phyloP scores from a whole-genome alignment of 2,113 vertebrate species.

The Edolisoma coerulescens region DNA sequence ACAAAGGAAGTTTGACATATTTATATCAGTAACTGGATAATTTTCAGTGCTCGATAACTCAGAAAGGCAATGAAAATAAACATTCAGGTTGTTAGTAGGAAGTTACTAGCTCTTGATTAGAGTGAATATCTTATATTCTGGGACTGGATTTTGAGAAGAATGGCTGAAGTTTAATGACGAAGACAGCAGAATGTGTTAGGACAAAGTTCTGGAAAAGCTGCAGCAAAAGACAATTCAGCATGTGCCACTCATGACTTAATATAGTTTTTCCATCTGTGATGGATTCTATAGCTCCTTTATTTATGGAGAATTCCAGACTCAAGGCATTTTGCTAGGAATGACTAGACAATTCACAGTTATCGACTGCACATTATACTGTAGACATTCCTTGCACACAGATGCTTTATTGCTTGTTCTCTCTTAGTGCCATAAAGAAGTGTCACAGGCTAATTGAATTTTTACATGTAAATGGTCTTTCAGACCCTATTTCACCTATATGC shows the following conservation, averaged over 20 bases:
- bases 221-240: background rate
- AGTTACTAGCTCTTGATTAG: background rate
- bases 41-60: background rate
- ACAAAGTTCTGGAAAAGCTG: background rate
- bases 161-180: background rate
- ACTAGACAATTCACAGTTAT: background rate
- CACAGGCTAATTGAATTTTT: background rate
- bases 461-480: slow-evolving; percentile 17
- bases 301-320: background rate
- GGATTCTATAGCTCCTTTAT: slow-evolving; percentile 22
- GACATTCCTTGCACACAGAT: background rate
- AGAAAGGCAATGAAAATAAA: background rate
- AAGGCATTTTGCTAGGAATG: background rate
- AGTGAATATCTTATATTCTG: background rate
- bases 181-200: background rate
- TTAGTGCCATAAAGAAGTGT: background rate
- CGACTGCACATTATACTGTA: background rate
- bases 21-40: background rate
- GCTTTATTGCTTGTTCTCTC: background rate
- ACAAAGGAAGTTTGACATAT: background rate
- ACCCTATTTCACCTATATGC: background rate
- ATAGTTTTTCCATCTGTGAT: background rate
- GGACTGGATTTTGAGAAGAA: background rate
- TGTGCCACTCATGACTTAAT: background rate
- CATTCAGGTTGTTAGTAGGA: background rate